These are phyloP conservation scores for Platorchestia sp. DNA, from an alignment of 1,140 invertebrate species.

Conservation along the genomic window DNA sequence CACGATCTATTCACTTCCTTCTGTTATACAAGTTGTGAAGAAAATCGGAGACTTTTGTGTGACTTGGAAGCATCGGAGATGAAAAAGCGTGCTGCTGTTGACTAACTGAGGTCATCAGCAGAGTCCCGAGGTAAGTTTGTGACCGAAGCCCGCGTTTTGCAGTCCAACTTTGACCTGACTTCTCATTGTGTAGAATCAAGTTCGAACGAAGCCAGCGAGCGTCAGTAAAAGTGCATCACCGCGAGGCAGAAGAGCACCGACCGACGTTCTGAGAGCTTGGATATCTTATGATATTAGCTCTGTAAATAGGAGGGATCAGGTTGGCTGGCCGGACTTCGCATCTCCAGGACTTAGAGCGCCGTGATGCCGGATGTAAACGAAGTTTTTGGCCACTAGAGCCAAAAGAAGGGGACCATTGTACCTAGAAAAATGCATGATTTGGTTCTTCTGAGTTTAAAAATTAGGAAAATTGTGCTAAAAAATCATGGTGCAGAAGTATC, in stretches of 20 bases:
- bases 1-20: background rate
- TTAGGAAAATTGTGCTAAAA: no score
- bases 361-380: background rate
- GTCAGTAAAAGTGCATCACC: background rate
- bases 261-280: background rate
- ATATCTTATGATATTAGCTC: background rate
- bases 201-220: background rate
- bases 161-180: conserved; percentile 27
- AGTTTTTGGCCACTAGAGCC: no score
- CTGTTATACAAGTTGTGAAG: background rate
- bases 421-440: no score
- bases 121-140: conserved; percentile 3
- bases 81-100: conserved; percentile 16
- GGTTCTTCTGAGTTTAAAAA: no score
- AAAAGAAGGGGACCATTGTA: no score
- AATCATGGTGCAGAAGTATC: no score
- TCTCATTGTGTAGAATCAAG: conserved; percentile 41
- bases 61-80: background rate
- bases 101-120: conserved; percentile 30
- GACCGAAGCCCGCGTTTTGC: conserved; percentile 25
- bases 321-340: background rate
- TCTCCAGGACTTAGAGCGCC: background rate
- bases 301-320: background rate
- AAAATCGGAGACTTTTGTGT: background rate
- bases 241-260: background rate